Base-by-base conservation (phyloP, 2,113 vertebrate genomes). In the Dolichotis patagonum region DNA sequence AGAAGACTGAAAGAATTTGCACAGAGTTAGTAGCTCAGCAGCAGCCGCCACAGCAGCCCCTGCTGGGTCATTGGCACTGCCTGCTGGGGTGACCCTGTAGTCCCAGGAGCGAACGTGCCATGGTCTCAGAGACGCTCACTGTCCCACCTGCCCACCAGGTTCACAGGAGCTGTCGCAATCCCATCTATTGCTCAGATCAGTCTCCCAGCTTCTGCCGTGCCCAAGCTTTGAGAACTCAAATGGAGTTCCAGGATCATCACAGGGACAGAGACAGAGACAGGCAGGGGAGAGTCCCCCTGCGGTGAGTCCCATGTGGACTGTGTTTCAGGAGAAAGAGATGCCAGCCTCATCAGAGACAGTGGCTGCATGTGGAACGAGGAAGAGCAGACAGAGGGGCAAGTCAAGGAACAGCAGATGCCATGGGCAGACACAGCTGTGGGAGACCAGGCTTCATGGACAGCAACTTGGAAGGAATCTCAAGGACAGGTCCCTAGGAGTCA, bases 401-500 rank as follows among this genome's bases (percentile, higher is more conserved):
- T 38, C 1, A 19, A 10, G 35, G 73, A 60, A 65, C 84, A 26
- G 67, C 43, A 93, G 78, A 16, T 1, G 2, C 30, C 17, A 8
- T 20, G 10, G 5, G 32, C 78, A 46, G 20, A 38, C 3, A 8
- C 0, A 73, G n/a, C 9, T 5, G 11, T 0, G 5, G 41, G 4
- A 94, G 26, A 19, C 0, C 7, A 73, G 35, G 19, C 6, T 88
- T 56, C n/a, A 1, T 3, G 35, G 49, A 63, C 63, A 63, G 38
- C 4, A 35, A 3, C 19, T 5, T 3, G 12, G 85, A 65, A 3
- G 5, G 52, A 4, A 32, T 24, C 35, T 9, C 38, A 65, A 17
- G 60, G 22, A 67, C 14, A 26, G 24, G 62, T 49, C 24, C 3
- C 95, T 13, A 1, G 85, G 49, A 7, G 9, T 32, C 58, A 7